phyloP scores from a whole-genome alignment of 1,140 invertebrate genomes.

The Euura lappo region DNA sequence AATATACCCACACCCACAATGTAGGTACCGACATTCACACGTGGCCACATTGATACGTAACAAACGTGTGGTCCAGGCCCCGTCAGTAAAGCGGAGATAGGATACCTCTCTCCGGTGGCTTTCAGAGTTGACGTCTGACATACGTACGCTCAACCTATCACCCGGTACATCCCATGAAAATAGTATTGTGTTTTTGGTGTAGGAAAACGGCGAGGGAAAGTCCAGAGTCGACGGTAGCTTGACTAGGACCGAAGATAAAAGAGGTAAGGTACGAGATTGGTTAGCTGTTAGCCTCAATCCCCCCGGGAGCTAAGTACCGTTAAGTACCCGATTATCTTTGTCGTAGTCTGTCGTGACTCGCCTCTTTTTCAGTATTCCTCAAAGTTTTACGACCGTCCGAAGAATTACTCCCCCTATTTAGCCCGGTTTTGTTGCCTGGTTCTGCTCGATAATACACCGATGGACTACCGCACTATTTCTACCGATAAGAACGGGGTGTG shows the following conservation, averaged over 20 bases:
- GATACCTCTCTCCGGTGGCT: neutral
- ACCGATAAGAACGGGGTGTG: neutral
- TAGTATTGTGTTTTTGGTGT: no score
- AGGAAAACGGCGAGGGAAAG: neutral
- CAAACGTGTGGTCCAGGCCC: neutral
- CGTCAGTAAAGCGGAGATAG: neutral
- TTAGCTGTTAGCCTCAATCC: neutral
- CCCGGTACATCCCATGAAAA: no score
- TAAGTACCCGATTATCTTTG: constrained; percentile 8
- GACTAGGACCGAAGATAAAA: neutral
- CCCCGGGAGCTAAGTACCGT: constrained; percentile 6
- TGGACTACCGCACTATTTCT: neutral
- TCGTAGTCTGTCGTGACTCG: constrained; percentile 3
- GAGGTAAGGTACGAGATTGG: neutral
- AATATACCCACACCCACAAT: neutral
- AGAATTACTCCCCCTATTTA: neutral
- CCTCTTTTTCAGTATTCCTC: neutral
- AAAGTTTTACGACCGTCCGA: constrained; percentile 5
- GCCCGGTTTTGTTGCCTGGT: neutral
- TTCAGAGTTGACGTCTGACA: neutral
- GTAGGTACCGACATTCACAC: no score
- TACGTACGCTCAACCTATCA: no score
- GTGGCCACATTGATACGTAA: neutral
- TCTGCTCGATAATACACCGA: neutral
- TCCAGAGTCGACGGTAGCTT: neutral